Evolutionary conservation across 2,797 vertebrate genomes (phyloP).

Genomic region (Sebastes aleutianus): DNA sequence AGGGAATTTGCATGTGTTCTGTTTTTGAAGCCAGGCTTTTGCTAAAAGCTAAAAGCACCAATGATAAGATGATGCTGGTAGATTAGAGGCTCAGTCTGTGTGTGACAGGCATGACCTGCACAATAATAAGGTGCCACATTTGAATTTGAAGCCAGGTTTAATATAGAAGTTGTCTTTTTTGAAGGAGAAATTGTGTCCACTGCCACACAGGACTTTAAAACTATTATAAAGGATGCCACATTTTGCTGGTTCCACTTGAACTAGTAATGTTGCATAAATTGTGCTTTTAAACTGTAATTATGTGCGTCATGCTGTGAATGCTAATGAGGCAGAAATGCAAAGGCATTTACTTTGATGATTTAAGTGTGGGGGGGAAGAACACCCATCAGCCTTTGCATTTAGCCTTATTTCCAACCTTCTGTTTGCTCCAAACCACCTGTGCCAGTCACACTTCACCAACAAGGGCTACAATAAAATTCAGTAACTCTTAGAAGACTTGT

Average conservation of each 20-base stretch:
- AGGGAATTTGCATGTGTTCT: background rate
- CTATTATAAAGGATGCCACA: background rate
- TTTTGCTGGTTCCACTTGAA: conserved; percentile 21
- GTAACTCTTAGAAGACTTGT: background rate
- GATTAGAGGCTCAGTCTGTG: background rate
- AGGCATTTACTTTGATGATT: conserved; percentile 9
- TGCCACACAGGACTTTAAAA: background rate
- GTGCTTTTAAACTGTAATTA: conserved; percentile 36
- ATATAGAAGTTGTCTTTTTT: background rate
- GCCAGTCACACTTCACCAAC: background rate
- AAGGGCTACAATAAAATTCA: background rate
- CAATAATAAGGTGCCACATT: background rate
- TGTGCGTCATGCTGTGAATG: conserved; percentile 8
- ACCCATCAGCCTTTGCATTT: background rate
- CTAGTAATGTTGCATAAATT: conserved; percentile 11
- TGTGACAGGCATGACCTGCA: background rate
- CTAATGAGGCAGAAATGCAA: conserved; percentile 28
- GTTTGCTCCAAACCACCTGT: background rate
- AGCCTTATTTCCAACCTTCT: background rate
- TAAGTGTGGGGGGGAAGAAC: background rate
- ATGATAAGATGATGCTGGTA: background rate
- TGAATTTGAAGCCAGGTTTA: background rate
- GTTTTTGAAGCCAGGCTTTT: background rate
- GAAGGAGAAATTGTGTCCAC: background rate
- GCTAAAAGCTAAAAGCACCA: background rate